Conservation (phyloP, 1,140 invertebrate species). For the Whitmania pigra region DNA sequence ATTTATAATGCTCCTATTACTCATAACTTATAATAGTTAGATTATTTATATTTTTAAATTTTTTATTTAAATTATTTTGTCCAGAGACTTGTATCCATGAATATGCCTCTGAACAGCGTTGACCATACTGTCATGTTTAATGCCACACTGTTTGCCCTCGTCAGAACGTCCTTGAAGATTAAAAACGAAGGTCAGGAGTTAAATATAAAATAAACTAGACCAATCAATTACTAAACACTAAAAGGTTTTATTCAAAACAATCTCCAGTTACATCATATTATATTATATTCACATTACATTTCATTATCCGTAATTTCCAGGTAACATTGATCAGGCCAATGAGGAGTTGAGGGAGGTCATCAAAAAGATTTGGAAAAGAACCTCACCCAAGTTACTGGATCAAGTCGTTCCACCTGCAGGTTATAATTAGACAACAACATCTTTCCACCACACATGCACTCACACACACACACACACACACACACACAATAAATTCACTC, state of each 20-base stretch:
- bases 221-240: too few relatives aligned
- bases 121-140: conserved; percentile 99
- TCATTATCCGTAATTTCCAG: conserved; percentile 25
- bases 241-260: too few relatives aligned
- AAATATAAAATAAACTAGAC: too few relatives aligned
- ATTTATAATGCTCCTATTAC: not conserved
- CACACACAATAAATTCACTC: not conserved
- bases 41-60: not conserved
- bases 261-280: too few relatives aligned
- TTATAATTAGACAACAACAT: conserved; percentile 24
- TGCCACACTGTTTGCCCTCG: conserved; percentile 96
- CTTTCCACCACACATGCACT: conserved; percentile 22
- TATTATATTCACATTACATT: too few relatives aligned
- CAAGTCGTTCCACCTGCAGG: conserved; percentile 97
- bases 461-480: not conserved
- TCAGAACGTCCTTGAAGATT: conserved; percentile 87
- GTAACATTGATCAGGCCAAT: conserved; percentile 92
- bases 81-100: conserved; percentile 92
- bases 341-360: conserved; percentile 86
- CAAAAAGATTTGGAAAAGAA: conserved; percentile 97
- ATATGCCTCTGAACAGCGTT: conserved; percentile 91
- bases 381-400: conserved; percentile 83
- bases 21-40: not conserved
- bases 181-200: conserved; percentile 67
- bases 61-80: conserved; percentile 27